Percentiles rank a stretch among this genome's conserved stretches.
Evolutionary conservation across 2,113 vertebrate species (phyloP).

Genomic region (Otocyon megalotis): DNA sequence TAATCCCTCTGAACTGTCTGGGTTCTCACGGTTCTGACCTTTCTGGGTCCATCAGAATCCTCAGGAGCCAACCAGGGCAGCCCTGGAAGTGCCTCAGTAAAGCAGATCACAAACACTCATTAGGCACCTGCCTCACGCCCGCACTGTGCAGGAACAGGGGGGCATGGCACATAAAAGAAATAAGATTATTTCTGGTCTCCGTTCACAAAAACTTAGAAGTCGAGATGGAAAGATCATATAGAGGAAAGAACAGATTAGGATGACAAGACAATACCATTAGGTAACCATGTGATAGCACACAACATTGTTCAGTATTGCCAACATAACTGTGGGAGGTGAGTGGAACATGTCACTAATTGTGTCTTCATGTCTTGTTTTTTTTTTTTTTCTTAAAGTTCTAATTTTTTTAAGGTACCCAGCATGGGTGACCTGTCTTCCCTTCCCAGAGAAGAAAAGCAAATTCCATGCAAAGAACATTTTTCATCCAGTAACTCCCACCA

Average conservation of each 20-base stretch:
- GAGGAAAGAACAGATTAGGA: neutral
- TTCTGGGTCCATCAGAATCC: neutral
- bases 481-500: neutral
- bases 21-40: neutral
- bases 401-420: neutral
- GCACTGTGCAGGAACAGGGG: neutral
- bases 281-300: neutral
- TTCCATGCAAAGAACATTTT: neutral
- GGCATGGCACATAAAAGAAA: neutral
- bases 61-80: neutral
- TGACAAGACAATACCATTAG: neutral
- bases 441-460: neutral
- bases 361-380: neutral
- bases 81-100: neutral
- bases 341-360: neutral
- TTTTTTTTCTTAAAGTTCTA: constrained; percentile 26
- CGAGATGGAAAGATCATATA: neutral
- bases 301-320: neutral
- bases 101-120: neutral
- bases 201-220: neutral
- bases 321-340: neutral
- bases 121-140: neutral
- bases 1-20: neutral
- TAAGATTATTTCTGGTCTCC: neutral
- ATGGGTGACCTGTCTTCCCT: neutral